Conservation (phyloP, 2,888 invertebrate species). For the Aleiodes testaceus region DNA sequence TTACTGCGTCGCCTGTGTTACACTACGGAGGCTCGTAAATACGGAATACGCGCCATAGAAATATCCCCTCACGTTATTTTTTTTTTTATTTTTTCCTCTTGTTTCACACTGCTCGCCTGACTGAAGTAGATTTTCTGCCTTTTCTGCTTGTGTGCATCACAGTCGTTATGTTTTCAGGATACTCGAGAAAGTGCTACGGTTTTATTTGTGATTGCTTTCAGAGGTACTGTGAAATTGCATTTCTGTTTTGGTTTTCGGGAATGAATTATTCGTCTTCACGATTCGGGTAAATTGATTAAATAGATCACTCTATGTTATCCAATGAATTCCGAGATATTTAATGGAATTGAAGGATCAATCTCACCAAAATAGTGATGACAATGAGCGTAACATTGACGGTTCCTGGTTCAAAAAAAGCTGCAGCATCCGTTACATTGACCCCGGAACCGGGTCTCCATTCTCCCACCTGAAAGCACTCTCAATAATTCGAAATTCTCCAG, state of each 20-base stretch:
- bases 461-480: conserved; percentile 74
- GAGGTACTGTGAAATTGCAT: no score
- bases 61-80: conserved; percentile 1
- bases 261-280: no score
- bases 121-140: conserved; percentile 6
- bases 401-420: conserved; percentile 82
- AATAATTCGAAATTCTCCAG: conserved; percentile 19
- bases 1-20: conserved; percentile 34
- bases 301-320: no score
- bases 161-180: conserved; percentile 11
- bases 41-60: conserved; percentile 18
- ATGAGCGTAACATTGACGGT: conserved; percentile 84
- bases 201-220: conserved; percentile 11
- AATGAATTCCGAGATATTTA: no score
- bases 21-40: conserved; percentile 38
- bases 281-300: no score
- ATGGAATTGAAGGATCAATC: no score
- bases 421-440: conserved; percentile 81
- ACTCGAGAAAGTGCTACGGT: conserved; percentile 5
- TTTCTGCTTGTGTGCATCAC: neutral
- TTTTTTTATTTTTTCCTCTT: neutral
- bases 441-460: conserved; percentile 82
- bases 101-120: neutral
- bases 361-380: conserved; percentile 84
- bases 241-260: no score